Percentiles rank a stretch among this genome's conserved stretches.
Evolutionary conservation across 2,113 vertebrate species (phyloP).

Genomic region (Apeltes quadracus): DNA sequence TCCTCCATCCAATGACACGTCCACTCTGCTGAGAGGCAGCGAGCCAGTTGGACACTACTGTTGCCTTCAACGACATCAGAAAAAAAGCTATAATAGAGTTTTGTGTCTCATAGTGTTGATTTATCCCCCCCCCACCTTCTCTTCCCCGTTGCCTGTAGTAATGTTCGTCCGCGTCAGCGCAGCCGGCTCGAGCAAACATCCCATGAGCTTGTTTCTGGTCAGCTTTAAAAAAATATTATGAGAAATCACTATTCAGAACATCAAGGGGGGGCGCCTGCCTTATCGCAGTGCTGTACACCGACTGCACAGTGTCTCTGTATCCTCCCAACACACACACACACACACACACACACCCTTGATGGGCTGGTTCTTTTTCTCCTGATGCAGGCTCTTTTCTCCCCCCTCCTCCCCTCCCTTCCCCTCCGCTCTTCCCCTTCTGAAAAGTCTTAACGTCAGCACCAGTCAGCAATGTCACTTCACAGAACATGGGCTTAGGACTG

Average conservation of each 20-base stretch:
- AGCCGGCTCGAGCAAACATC: constrained; percentile 32
- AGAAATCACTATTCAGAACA: constrained; percentile 46
- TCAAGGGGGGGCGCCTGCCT: constrained; percentile 49
- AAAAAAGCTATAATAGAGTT: constrained; percentile 37
- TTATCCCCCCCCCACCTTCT: neutral
- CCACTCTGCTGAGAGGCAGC: constrained; percentile 34
- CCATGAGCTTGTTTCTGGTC: constrained; percentile 54
- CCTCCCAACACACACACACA: constrained; percentile 9
- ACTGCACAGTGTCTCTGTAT: constrained; percentile 49
- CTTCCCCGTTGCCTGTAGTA: constrained; percentile 30
- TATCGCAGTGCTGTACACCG: constrained; percentile 49
- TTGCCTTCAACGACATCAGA: constrained; percentile 21
- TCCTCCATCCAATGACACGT: constrained; percentile 55
- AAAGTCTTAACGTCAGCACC: constrained; percentile 79
- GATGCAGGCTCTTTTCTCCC: constrained; percentile 70
- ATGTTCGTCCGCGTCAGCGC: constrained; percentile 48
- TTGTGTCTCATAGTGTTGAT: constrained; percentile 47
- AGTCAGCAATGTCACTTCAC: constrained; percentile 81
- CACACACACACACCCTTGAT: constrained; percentile 55
- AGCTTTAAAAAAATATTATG: constrained; percentile 8
- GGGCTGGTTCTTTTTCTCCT: constrained; percentile 76
- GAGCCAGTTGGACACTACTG: constrained; percentile 54
- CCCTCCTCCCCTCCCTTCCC: neutral
- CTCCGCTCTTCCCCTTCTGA: constrained; percentile 55
- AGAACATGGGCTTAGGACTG: constrained; percentile 71